A percentile compares a stretch with the other conserved stretches of the same genome.
phyloP scores from a whole-genome alignment of 2,888 invertebrate species.

The Mimachlamys varia region DNA sequence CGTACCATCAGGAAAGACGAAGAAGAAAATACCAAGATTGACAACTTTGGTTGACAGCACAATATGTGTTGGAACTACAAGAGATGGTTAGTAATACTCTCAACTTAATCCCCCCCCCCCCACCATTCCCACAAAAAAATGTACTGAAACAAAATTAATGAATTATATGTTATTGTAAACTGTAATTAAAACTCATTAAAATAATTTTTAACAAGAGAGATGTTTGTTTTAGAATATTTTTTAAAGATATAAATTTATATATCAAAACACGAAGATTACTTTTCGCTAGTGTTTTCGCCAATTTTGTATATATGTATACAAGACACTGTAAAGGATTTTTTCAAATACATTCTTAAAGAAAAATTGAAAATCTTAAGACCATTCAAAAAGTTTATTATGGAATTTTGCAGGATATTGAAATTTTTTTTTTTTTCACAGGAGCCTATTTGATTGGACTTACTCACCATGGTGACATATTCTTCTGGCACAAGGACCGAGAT shows the following conservation, averaged over 20 bases:
- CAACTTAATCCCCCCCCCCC: too few relatives aligned
- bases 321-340: neutral
- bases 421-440: slow-evolving; percentile 62
- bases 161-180: too few relatives aligned
- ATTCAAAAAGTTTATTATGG: neutral
- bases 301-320: too few relatives aligned
- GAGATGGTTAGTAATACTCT: slow-evolving; percentile 71
- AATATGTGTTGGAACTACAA: slow-evolving; percentile 63
- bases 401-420: neutral
- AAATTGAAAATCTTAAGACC: too few relatives aligned
- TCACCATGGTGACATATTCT: slow-evolving; percentile 74
- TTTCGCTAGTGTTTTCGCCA: too few relatives aligned
- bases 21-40: slow-evolving; percentile 73
- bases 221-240: neutral
- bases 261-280: too few relatives aligned
- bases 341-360: too few relatives aligned
- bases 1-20: slow-evolving; percentile 79
- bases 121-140: too few relatives aligned
- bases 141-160: too few relatives aligned
- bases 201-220: neutral
- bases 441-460: slow-evolving; percentile 74
- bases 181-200: too few relatives aligned
- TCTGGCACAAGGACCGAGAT: slow-evolving; percentile 79
- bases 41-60: slow-evolving; percentile 70
- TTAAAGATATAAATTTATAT: too few relatives aligned